Evolutionary conservation across 2,113 vertebrate species (phyloP).

Genomic region (Baryphthengus martii): DNA sequence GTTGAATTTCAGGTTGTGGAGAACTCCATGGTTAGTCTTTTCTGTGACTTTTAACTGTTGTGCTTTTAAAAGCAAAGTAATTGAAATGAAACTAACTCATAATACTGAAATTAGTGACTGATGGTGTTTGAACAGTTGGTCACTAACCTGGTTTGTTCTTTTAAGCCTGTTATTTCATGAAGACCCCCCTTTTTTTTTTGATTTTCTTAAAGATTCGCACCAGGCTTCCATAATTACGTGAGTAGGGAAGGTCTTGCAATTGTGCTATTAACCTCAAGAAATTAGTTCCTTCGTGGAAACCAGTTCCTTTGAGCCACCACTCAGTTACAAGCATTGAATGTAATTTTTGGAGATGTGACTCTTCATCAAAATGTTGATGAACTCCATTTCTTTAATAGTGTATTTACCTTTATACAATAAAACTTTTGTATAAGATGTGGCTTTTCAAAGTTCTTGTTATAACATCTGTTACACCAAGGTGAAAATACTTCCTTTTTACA

Average conservation of each 20-base stretch:
- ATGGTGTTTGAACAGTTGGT: neutral
- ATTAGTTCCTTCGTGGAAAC: neutral
- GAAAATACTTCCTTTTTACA: neutral
- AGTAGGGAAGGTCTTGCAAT: neutral
- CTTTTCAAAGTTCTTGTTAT: neutral
- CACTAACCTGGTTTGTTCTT: neutral
- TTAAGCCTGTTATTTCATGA: neutral
- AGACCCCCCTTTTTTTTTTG: neutral
- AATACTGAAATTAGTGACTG: neutral
- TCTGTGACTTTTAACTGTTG: slow-evolving; percentile 12
- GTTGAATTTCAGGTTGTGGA: slow-evolving; percentile 56
- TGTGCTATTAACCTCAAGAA: neutral
- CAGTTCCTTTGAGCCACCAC: neutral
- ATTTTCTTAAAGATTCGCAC: neutral
- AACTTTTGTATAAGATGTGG: neutral
- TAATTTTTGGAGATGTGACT: neutral
- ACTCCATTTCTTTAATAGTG: neutral
- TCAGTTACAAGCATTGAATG: neutral
- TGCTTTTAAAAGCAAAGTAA: slow-evolving; percentile 22
- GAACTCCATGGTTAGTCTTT: neutral
- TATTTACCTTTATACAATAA: neutral
- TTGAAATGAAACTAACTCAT: neutral
- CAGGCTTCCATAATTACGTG: neutral
- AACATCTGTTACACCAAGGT: slow-evolving; percentile 7
- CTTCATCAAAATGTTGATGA: neutral